These are phyloP conservation scores for Calephelis nemesis DNA, from an alignment of 1,140 invertebrate genomes.

Conservation along the genomic window DNA sequence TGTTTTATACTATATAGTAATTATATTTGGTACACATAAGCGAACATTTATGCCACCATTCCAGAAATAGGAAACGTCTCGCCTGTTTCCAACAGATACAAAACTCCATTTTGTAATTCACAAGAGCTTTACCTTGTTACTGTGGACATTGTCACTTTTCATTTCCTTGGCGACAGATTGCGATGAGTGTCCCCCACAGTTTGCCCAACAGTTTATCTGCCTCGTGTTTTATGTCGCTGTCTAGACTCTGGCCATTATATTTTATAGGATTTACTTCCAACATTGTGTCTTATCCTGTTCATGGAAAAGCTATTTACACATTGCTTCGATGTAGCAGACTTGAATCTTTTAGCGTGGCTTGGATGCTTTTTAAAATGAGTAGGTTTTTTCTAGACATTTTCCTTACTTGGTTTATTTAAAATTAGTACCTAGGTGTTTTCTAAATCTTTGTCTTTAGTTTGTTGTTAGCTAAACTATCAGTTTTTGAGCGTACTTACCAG, in stretches of 20 bases:
- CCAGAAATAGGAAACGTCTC: no score
- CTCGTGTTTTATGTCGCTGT: slow-evolving; percentile 28
- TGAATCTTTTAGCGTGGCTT: no score
- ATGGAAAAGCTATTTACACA: slow-evolving; percentile 10
- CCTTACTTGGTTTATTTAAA: no score
- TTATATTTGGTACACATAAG: no score
- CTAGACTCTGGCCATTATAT: slow-evolving; percentile 34
- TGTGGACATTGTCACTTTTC: slow-evolving; percentile 19
- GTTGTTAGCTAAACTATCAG: no score
- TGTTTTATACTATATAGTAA: no score
- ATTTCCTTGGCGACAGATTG: slow-evolving; percentile 25
- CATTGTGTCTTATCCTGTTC: neutral
- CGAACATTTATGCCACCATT: no score
- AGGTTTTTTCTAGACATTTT: no score
- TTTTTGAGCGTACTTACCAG: no score
- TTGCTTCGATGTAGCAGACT: neutral
- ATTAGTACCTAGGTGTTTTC: no score
- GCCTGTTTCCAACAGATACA: neutral
- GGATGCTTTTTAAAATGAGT: neutral
- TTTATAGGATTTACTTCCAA: slow-evolving; percentile 23
- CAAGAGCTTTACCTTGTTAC: slow-evolving; percentile 18
- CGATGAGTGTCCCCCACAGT: slow-evolving; percentile 21
- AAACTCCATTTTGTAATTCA: slow-evolving; percentile 16
- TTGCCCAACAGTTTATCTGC: slow-evolving; percentile 18
- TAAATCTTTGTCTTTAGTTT: no score